Conservation (phyloP, 2,797 vertebrate species). For the Chelmon rostratus region DNA sequence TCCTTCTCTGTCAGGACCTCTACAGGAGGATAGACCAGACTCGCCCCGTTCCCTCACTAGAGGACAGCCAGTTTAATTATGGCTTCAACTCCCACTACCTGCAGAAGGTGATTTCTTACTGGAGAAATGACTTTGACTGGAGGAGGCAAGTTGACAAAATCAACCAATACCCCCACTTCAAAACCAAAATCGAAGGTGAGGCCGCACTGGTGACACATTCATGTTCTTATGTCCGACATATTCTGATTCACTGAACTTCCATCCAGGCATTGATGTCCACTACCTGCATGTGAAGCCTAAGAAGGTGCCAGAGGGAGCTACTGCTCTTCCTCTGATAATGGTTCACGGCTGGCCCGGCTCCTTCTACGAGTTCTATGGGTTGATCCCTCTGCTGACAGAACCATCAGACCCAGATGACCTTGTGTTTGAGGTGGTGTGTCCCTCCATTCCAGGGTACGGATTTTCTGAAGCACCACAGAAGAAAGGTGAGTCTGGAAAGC, state of each 20-base stretch:
- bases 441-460: constrained; percentile 93
- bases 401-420: constrained; percentile 60
- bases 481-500: constrained; percentile 81
- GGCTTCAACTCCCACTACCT: constrained; percentile 90
- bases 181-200: constrained; percentile 92
- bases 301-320: constrained; percentile 77
- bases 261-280: constrained; percentile 89
- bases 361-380: constrained; percentile 92
- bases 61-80: constrained; percentile 89
- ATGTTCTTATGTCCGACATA: background rate
- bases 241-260: background rate
- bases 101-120: constrained; percentile 88
- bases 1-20: constrained; percentile 84
- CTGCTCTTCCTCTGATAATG: constrained; percentile 87
- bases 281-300: constrained; percentile 90
- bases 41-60: constrained; percentile 83
- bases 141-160: constrained; percentile 88
- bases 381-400: constrained; percentile 89
- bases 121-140: constrained; percentile 92
- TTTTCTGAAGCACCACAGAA: constrained; percentile 91
- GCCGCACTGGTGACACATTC: background rate
- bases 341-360: constrained; percentile 94
- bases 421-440: constrained; percentile 92
- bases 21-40: constrained; percentile 86
- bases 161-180: constrained; percentile 92